Evolutionary conservation across 2,113 vertebrate species (phyloP).

Genomic region (Muntiacus muntjak): DNA sequence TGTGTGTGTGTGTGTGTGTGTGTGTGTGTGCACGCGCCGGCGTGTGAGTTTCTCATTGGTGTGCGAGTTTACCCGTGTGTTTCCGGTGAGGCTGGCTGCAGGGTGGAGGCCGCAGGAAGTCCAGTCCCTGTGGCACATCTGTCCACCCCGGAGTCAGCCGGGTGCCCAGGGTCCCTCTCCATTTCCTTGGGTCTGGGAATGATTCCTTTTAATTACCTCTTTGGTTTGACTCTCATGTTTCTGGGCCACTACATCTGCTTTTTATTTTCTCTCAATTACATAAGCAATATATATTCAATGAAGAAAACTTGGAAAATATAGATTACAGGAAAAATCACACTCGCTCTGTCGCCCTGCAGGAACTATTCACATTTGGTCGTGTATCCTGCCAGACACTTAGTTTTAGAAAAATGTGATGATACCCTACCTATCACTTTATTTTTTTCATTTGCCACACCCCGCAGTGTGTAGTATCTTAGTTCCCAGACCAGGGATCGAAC

Average conservation of each 20-base stretch:
- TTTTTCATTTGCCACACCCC: neutral
- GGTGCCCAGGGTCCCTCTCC: neutral
- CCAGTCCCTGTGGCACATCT: neutral
- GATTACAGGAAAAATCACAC: constrained; percentile 33
- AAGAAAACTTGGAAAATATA: constrained; percentile 36
- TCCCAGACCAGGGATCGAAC: neutral
- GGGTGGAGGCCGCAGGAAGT: neutral
- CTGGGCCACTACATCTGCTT: constrained; percentile 37
- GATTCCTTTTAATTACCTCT: constrained; percentile 38
- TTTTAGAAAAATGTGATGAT: neutral
- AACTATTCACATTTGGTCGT: neutral
- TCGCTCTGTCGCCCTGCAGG: neutral
- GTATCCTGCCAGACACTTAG: neutral
- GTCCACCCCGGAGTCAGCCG: neutral
- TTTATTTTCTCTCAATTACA: constrained; percentile 48
- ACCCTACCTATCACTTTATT: neutral
- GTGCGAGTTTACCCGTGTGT: neutral
- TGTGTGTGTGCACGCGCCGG: accelerated
- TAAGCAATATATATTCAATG: constrained; percentile 38
- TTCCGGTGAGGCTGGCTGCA: neutral
- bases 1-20: neutral
- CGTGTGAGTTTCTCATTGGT: neutral
- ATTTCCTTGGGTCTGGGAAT: neutral
- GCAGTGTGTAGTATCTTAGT: accelerated
- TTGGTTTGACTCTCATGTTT: neutral